phyloP scores from a whole-genome alignment of 2,888 invertebrate species.

The Choristoneura rosaceana region DNA sequence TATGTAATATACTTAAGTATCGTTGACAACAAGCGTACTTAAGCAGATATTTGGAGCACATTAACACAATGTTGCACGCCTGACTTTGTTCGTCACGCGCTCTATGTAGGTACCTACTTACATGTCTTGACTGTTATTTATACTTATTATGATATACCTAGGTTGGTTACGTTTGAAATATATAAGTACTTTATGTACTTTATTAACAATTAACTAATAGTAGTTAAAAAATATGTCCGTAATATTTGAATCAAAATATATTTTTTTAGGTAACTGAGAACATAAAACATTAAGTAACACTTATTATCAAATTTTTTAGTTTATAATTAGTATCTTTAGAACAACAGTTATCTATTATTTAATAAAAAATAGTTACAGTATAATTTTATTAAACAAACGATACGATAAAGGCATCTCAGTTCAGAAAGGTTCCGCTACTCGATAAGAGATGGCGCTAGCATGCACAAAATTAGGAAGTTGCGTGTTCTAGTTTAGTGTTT shows the following conservation, averaged over 20 bases:
- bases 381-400: too few relatives aligned
- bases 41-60: slow-evolving; percentile 40
- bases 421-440: slow-evolving; percentile 54
- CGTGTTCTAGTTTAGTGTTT: background rate
- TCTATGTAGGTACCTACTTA: background rate
- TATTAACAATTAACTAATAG: too few relatives aligned
- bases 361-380: too few relatives aligned
- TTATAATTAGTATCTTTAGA: too few relatives aligned
- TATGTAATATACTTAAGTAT: slow-evolving; percentile 13
- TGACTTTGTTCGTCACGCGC: slow-evolving; percentile 28
- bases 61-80: slow-evolving; percentile 45
- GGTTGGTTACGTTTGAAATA: too few relatives aligned
- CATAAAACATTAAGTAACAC: too few relatives aligned
- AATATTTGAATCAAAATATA: too few relatives aligned
- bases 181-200: too few relatives aligned
- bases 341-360: too few relatives aligned
- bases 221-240: too few relatives aligned
- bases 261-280: too few relatives aligned
- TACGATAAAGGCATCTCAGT: background rate
- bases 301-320: too few relatives aligned
- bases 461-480: slow-evolving; percentile 23
- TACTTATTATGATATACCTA: background rate
- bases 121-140: background rate
- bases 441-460: slow-evolving; percentile 58
- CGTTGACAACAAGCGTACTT: slow-evolving; percentile 21